Evolutionary conservation across 2,888 invertebrate species (phyloP).

Genomic region (Macaria notata): DNA sequence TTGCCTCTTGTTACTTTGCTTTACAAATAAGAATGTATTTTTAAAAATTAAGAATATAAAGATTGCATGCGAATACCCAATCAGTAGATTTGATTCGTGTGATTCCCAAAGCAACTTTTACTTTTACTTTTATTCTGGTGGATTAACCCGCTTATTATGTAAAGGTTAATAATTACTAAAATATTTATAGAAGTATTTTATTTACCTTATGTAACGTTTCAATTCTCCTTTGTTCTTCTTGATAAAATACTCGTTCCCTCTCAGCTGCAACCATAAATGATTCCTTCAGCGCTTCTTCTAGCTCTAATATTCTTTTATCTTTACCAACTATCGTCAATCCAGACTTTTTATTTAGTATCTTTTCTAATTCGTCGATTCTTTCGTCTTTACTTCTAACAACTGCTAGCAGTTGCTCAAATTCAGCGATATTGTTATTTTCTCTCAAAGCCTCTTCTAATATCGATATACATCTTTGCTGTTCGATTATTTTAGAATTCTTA

Average conservation of each 20-base stretch:
- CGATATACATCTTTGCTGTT: slow-evolving; percentile 79
- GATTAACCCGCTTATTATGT: no score
- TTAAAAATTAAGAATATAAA: no score
- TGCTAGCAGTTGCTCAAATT: slow-evolving; percentile 81
- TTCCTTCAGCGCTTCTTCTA: slow-evolving; percentile 92
- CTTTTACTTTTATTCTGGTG: no score
- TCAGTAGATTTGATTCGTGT: no score
- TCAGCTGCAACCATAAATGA: slow-evolving; percentile 88
- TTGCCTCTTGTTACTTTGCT: no score
- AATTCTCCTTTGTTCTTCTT: slow-evolving; percentile 84
- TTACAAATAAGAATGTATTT: no score
- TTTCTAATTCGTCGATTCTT: slow-evolving; percentile 90
- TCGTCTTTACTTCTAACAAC: slow-evolving; percentile 83
- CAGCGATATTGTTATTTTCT: slow-evolving; percentile 81
- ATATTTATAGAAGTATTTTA: neutral
- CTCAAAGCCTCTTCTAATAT: slow-evolving; percentile 79
- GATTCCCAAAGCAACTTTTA: no score
- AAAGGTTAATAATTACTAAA: no score
- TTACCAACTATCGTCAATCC: slow-evolving; percentile 63
- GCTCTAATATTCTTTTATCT: slow-evolving; percentile 85
- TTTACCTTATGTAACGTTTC: slow-evolving; percentile 85
- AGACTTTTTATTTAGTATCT: slow-evolving; percentile 81
- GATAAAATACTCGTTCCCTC: slow-evolving; percentile 84
- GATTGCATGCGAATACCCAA: no score
- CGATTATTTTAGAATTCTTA: slow-evolving; percentile 79